A percentile compares a stretch with the other conserved stretches of the same genome.
Conservation (phyloP, 1,140 invertebrate genomes). For the Pseudomyrmex pallidus region DNA sequence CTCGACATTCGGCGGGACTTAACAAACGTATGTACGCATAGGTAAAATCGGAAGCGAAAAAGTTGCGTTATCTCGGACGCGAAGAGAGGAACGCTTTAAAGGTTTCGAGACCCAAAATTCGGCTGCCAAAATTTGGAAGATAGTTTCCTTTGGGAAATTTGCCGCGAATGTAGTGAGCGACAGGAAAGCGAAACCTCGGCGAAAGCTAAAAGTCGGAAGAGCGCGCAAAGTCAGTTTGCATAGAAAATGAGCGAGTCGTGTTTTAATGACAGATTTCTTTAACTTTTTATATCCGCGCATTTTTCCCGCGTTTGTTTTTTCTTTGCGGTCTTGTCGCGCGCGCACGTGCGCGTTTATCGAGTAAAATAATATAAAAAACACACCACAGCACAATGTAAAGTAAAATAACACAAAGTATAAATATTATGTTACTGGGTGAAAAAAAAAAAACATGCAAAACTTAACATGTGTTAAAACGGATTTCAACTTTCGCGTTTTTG, state of each 20-base stretch:
- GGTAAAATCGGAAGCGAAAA: background rate
- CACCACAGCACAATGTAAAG: too few relatives aligned
- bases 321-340: background rate
- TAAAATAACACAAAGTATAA: too few relatives aligned
- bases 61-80: background rate
- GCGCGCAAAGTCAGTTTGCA: background rate
- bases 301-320: background rate
- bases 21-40: background rate
- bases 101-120: conserved; percentile 13
- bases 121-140: conserved; percentile 31
- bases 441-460: too few relatives aligned
- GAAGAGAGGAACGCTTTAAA: conserved; percentile 5
- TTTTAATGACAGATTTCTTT: conserved; percentile 10
- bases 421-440: too few relatives aligned
- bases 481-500: too few relatives aligned
- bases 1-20: background rate
- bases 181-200: conserved; percentile 24
- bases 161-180: conserved; percentile 6
- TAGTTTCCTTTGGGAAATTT: conserved; percentile 39
- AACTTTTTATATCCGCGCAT: background rate
- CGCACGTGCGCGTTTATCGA: too few relatives aligned
- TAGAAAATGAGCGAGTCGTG: background rate
- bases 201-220: conserved; percentile 13
- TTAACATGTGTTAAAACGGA: too few relatives aligned
- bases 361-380: too few relatives aligned